Evolutionary conservation across 2,888 invertebrate genomes (phyloP), one percentile per base, ranked within the genome.

Genomic region (Allygus modestus): DNA sequence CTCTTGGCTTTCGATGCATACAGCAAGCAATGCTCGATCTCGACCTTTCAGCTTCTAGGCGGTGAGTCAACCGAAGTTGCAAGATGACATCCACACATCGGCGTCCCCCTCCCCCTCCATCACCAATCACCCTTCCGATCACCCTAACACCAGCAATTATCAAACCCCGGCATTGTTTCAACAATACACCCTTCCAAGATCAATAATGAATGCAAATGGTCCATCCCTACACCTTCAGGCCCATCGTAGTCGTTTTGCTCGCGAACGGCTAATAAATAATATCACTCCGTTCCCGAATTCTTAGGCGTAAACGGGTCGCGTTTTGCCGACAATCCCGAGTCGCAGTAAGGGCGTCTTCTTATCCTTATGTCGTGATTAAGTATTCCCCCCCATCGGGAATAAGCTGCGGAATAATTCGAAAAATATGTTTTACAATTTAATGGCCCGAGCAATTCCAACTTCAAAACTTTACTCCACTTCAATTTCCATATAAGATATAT

Each of bases 181-280:
- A 83, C 83, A 43, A 51, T 33, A 73, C 82, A 82, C 71, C 83
- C 83, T 73, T 83, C 82, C 33, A 77, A 84, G 83, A 85, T 85
- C 85, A 85, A 85, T 86, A 86, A 85, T 85, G 85, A 81, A 86
- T 86, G 86, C 85, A 85, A 86, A 85, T 86, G 85, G 81, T 69
- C 84, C 77, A 41, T 82, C 82, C 77, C 85, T 77, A 46, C 82
- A 85, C 85, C 85, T 84, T 82, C 85, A 65, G 81, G 61, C 7
- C 69, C 33, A 7, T n/a, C 69, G 54, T 23, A 7, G 37, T 23
- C 73, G 73, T 51, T 51, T 15, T 26, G 46, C 28, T 26, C 46
- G 33, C 31, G 51, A 31, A 23, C 51, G 26, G 28, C 46, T 77
- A 46, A 77, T 77, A 51, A 77, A 77, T 77, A 77, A 77, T 51